phyloP scores from a whole-genome alignment of 2,888 invertebrate genomes.

The Hirtodrosophila cameraria region DNA sequence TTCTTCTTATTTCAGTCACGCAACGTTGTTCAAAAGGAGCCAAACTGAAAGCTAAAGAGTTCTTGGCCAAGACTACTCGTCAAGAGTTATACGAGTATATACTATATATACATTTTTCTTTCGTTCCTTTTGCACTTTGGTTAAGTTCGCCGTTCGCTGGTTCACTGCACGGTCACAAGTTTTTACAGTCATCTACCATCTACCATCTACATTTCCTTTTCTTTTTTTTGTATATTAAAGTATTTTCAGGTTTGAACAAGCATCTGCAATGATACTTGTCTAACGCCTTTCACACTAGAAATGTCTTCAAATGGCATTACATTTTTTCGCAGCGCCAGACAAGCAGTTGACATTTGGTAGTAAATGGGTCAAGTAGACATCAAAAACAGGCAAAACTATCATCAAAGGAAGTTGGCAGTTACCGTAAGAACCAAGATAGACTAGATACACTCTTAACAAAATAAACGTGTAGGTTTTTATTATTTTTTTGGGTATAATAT shows the following conservation, averaged over 20 bases:
- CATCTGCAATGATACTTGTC: slow-evolving; percentile 42
- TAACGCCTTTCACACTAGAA: slow-evolving; percentile 37
- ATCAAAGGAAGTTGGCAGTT: slow-evolving; percentile 10
- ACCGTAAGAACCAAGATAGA: background rate
- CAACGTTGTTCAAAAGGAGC: slow-evolving; percentile 42
- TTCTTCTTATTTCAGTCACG: slow-evolving; percentile 59
- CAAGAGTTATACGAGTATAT: slow-evolving; percentile 20
- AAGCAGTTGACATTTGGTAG: slow-evolving; percentile 35
- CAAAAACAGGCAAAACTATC: slow-evolving; percentile 31
- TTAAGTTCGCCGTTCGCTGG: slow-evolving; percentile 27
- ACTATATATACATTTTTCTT: background rate
- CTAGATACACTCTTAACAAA: too few species aligned
- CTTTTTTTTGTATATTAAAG: slow-evolving; percentile 41
- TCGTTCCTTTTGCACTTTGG: slow-evolving; percentile 28
- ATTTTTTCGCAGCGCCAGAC: slow-evolving; percentile 22
- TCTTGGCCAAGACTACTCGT: slow-evolving; percentile 32
- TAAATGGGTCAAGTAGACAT: slow-evolving; percentile 43
- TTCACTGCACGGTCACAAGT: slow-evolving; percentile 25
- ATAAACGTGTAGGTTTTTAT: too few species aligned
- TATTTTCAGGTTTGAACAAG: slow-evolving; percentile 34
- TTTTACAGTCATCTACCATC: slow-evolving; percentile 27
- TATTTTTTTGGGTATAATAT: too few species aligned
- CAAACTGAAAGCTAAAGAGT: slow-evolving; percentile 34
- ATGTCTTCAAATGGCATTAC: slow-evolving; percentile 23
- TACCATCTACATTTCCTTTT: too few species aligned